Conservation (phyloP, 2,113 vertebrate species). For the Grantiella picta region DNA sequence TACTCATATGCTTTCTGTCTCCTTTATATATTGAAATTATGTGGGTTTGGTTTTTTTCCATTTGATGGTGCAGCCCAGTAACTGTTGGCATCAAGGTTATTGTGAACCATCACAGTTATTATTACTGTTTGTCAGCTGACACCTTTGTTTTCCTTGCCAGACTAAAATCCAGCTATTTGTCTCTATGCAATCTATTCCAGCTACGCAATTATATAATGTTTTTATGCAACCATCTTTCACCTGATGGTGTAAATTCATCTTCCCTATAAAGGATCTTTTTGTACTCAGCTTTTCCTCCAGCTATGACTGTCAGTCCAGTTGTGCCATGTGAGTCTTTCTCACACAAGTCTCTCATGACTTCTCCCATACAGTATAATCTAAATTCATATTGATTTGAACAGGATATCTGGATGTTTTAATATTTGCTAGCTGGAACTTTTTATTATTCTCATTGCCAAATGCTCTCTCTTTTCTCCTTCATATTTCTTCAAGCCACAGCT, state of each 20-base stretch:
- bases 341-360: constrained; percentile 10
- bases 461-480: neutral
- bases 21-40: constrained; percentile 50
- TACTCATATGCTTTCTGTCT: constrained; percentile 22
- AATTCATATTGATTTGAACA: neutral
- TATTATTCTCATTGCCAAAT: neutral
- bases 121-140: neutral
- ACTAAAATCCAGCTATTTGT: neutral
- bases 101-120: neutral
- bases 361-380: neutral
- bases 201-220: constrained; percentile 3
- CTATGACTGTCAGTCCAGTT: neutral
- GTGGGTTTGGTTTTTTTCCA: neutral
- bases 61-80: neutral
- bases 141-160: constrained; percentile 37
- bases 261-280: neutral
- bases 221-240: constrained; percentile 17
- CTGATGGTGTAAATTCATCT: constrained; percentile 18
- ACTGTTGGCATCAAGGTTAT: constrained; percentile 1
- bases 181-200: neutral
- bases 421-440: constrained; percentile 27
- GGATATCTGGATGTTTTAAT: neutral
- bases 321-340: constrained; percentile 37
- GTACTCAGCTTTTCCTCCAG: neutral
- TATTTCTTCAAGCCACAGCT: constrained; percentile 5